Conservation (phyloP, 2,113 vertebrate species). For the cat (Felis catus) region DNA sequence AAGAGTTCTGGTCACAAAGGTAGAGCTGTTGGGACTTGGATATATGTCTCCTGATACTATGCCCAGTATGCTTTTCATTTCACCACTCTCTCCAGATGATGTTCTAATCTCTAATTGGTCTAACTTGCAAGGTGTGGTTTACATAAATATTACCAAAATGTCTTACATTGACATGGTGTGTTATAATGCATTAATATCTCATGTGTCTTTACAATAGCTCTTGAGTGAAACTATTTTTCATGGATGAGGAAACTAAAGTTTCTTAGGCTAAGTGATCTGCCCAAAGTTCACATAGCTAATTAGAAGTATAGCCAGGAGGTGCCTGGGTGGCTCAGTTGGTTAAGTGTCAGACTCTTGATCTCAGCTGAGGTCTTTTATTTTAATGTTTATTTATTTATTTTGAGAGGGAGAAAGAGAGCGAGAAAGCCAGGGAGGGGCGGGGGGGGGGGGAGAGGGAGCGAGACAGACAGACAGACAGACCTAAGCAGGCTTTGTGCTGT, state of each 20-base stretch:
- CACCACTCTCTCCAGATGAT: background rate
- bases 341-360: too few relatives aligned
- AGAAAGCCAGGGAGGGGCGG: too few relatives aligned
- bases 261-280: background rate
- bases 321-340: too few relatives aligned
- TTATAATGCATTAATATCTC: background rate
- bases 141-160: background rate
- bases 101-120: background rate
- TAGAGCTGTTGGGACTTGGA: background rate
- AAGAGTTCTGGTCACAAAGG: background rate
- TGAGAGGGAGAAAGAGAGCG: too few relatives aligned
- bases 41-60: background rate
- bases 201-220: background rate
- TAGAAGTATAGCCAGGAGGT: background rate
- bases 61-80: background rate
- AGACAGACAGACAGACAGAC: too few relatives aligned
- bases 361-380: too few relatives aligned
- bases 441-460: too few relatives aligned
- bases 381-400: too few relatives aligned
- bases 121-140: constrained; percentile 17
- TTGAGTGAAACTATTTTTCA: background rate
- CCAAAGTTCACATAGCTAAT: background rate
- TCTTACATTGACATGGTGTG: background rate
- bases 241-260: background rate
- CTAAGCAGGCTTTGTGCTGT: too few relatives aligned